These are phyloP conservation scores for Gila robusta DNA, from an alignment of 2,797 vertebrate species.

Conservation along the genomic window DNA sequence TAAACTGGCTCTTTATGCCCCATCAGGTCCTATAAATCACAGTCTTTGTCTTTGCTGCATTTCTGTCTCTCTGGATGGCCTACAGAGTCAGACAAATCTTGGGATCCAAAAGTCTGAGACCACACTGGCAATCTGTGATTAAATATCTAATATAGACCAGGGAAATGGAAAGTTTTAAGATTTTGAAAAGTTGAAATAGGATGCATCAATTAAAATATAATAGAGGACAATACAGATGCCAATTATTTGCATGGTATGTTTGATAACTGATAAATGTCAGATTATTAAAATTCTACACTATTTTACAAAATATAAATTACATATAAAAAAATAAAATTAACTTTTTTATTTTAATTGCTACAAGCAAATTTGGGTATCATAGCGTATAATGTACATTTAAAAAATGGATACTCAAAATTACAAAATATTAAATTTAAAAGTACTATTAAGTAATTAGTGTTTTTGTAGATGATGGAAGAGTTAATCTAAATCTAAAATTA, in stretches of 20 bases:
- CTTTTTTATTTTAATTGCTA: neutral
- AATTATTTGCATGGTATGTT: neutral
- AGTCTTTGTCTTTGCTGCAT: conserved; percentile 2
- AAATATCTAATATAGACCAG: neutral
- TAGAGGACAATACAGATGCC: neutral
- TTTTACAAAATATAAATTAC: neutral
- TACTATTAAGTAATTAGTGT: neutral
- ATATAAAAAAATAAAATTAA: neutral
- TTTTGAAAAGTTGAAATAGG: neutral
- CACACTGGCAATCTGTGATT: neutral
- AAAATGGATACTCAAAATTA: neutral
- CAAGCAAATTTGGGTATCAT: neutral
- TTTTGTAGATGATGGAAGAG: neutral
- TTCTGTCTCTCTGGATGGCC: neutral
- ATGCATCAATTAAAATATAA: neutral
- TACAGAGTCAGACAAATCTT: neutral
- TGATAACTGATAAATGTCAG: neutral
- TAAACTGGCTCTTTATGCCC: conserved; percentile 30
- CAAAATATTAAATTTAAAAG: neutral
- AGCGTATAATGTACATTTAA: neutral
- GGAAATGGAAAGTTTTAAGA: neutral
- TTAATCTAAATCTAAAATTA: neutral
- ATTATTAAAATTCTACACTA: neutral
- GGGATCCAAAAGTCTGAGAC: neutral
- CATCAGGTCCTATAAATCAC: conserved; percentile 39